Percentiles rank a stretch among this genome's conserved stretches.
Evolutionary conservation across 2,797 vertebrate species (phyloP).

Genomic region (Lepidocolaptes lacrymiger): DNA sequence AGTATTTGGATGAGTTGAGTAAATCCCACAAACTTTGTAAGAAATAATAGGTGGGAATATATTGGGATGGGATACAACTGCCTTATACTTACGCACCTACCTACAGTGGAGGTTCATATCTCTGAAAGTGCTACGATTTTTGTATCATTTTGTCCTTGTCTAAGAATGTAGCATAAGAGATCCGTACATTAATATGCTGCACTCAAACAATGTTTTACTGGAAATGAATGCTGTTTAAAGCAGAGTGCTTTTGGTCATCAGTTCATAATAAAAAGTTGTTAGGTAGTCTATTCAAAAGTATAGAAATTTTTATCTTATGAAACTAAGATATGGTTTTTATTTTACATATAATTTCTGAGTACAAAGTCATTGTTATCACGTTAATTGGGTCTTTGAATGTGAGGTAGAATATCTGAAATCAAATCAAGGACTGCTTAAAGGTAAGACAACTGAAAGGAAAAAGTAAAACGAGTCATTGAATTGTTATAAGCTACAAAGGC

Average conservation of each 20-base stretch:
- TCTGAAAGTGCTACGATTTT: neutral
- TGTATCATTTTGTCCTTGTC: neutral
- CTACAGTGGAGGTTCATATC: neutral
- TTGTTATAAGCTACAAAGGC: neutral
- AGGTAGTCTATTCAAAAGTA: neutral
- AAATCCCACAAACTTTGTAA: neutral
- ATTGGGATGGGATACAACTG: neutral
- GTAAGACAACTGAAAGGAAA: neutral
- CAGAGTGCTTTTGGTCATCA: neutral
- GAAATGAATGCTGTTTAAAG: neutral
- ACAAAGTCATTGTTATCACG: neutral
- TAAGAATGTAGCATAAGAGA: neutral
- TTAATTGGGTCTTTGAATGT: neutral
- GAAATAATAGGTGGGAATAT: neutral
- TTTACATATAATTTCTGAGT: neutral
- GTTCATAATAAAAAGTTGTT: neutral
- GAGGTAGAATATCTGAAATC: neutral
- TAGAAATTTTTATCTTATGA: neutral
- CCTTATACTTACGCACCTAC: neutral
- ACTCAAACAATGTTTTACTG: neutral
- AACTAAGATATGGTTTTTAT: neutral
- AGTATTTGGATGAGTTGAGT: neutral
- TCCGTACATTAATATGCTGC: neutral
- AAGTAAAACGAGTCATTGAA: neutral
- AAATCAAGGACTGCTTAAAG: neutral